Base-by-base conservation (phyloP, 2,888 invertebrate genomes). In the Lithosia quadra region DNA sequence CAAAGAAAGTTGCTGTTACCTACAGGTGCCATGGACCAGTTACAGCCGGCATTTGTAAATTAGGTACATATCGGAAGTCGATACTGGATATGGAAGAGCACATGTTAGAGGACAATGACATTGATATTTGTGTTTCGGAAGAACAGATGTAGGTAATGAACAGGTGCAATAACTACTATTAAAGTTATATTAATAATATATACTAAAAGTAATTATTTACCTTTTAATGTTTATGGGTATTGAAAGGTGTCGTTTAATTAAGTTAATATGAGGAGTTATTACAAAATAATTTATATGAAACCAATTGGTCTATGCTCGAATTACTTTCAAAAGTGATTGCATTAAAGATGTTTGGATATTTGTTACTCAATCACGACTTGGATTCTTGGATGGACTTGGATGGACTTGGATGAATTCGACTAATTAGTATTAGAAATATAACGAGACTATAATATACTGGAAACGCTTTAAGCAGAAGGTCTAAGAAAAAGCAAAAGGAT, bases 51-150 rank as follows among this genome's bases (percentile, higher is more conserved):
- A 49, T 49, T 49, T 18, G 49, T 18, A 49, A n/a, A 49, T 15
- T 5, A 49, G 8, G n/a, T 5, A 49, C 18, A n/a, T n/a, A n/a
- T 49, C n/a, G 49, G 49, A 18, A 49, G 18, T 9, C 49, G 49
- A 49, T 49, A 49, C n/a, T 49, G 49, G n/a, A n/a, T 49, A n/a
- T 15, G 49, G 49, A n/a, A 49, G 49, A n/a, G 49, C 49, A 49
- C n/a, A 49, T n/a, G 49, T n/a, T 49, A 49, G 49, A 49, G n/a
- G 49, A 49, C n/a, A 49, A 49, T 49, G 49, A 49, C 49, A 49
- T n/a, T 0, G n/a, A 49, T 49, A n/a, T 49, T n/a, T 8, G 49
- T 49, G 49, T 49, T 49, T 49, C n/a, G 49, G 49, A 49, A 49
- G 49, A 49, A 49, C 49, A 49, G 49, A 49, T 49, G 49, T 2